A percentile compares a stretch with the other conserved stretches of the same genome.
Evolutionary conservation across 2,113 vertebrate species (phyloP).

Genomic region (Vombatus ursinus): DNA sequence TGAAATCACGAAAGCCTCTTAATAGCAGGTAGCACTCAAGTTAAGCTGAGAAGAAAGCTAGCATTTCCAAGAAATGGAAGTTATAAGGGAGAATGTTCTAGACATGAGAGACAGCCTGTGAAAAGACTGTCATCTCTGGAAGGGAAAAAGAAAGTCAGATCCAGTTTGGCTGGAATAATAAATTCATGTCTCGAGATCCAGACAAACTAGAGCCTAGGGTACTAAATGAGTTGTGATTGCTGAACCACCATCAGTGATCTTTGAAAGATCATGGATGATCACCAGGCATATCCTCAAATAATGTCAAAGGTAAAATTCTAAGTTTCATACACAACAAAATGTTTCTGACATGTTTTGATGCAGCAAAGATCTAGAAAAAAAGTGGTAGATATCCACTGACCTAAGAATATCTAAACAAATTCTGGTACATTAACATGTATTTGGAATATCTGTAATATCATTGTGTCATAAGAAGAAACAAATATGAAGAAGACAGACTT

Average conservation of each 20-base stretch:
- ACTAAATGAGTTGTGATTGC: neutral
- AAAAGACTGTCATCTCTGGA: neutral
- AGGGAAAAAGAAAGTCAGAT: neutral
- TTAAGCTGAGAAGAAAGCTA: neutral
- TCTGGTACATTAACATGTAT: neutral
- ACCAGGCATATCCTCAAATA: neutral
- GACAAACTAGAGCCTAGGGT: neutral
- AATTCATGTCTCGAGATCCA: neutral
- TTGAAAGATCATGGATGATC: neutral
- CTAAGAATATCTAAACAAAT: neutral
- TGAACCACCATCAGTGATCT: neutral
- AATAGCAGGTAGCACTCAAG: neutral
- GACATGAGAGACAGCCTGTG: neutral
- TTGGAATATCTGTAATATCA: neutral
- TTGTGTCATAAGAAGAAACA: neutral
- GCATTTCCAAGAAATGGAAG: neutral
- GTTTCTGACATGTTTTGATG: neutral
- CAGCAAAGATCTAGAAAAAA: neutral
- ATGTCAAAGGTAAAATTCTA: neutral
- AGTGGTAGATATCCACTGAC: neutral
- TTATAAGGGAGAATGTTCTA: neutral
- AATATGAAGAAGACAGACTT: neutral
- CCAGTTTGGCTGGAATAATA: neutral
- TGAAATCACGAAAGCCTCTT: neutral
- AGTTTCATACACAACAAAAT: neutral